Conservation (phyloP, 2,888 invertebrate species). For the Eilema depressum region DNA sequence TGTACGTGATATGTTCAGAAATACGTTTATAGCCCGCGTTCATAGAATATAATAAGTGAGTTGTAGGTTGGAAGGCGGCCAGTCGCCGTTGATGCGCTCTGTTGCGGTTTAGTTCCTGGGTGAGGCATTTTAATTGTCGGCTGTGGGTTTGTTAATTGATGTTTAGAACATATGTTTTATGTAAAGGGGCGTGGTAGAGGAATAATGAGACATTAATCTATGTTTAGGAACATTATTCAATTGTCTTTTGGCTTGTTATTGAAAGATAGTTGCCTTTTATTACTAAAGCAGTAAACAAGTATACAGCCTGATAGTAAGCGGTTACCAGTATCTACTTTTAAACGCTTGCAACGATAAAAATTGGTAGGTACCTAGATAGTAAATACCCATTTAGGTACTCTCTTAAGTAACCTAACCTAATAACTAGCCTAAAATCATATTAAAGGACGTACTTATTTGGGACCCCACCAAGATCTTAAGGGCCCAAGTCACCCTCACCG, state of each 20-base stretch:
- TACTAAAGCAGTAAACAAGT: background rate
- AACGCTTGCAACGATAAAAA: too few species aligned
- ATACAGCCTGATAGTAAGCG: background rate
- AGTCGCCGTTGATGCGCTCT: conserved; percentile 72
- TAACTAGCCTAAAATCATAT: too few species aligned
- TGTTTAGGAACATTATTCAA: conserved; percentile 3
- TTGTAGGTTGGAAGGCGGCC: conserved; percentile 83
- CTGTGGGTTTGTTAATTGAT: conserved; percentile 69
- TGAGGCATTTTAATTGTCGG: conserved; percentile 80
- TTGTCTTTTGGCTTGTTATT: background rate
- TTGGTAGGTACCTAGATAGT: background rate
- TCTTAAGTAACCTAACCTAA: too few species aligned
- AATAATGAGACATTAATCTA: conserved; percentile 25
- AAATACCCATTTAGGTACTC: too few species aligned
- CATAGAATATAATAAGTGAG: conserved; percentile 86
- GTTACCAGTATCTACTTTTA: too few species aligned
- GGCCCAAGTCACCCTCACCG: too few species aligned
- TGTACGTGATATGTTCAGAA: conserved; percentile 86
- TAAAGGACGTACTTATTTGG: too few species aligned
- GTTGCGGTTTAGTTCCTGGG: conserved; percentile 78
- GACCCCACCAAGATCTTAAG: too few species aligned
- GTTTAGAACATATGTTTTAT: conserved; percentile 45
- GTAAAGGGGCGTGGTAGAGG: conserved; percentile 40
- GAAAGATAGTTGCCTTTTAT: background rate
- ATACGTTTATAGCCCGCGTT: conserved; percentile 85